Evolutionary conservation across 2,888 invertebrate species (phyloP).

Genomic region (Eupeodes luniger): DNA sequence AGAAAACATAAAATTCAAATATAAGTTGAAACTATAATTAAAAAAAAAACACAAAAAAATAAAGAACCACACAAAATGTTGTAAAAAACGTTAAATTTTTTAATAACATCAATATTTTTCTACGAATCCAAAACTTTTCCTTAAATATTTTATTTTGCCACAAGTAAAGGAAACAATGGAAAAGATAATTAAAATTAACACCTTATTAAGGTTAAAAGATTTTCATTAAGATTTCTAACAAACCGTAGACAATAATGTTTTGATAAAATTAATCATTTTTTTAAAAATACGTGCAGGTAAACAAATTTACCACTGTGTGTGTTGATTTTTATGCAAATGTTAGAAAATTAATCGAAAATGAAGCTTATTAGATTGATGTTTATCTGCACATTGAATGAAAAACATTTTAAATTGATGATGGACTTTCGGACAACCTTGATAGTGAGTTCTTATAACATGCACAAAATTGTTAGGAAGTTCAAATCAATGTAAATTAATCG

Average conservation of each 20-base stretch:
- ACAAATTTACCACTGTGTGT: neutral
- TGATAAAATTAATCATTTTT: conserved; percentile 21
- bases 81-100: too few relatives aligned
- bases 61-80: too few relatives aligned
- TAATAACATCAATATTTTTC: too few relatives aligned
- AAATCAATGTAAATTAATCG: neutral
- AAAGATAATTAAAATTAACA: conserved; percentile 17
- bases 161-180: neutral
- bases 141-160: neutral
- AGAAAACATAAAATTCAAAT: too few relatives aligned
- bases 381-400: neutral
- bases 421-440: conserved; percentile 5
- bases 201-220: conserved; percentile 8
- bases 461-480: neutral
- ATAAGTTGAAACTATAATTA: too few relatives aligned
- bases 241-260: conserved; percentile 7
- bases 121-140: too few relatives aligned
- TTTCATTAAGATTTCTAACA: conserved; percentile 38
- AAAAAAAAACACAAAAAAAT: too few relatives aligned
- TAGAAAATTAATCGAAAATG: conserved; percentile 12
- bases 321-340: conserved; percentile 9
- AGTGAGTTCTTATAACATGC: neutral
- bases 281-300: neutral
- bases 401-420: neutral
- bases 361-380: neutral